phyloP scores from a whole-genome alignment of 2,888 invertebrate genomes.

The Norana najaformis region DNA sequence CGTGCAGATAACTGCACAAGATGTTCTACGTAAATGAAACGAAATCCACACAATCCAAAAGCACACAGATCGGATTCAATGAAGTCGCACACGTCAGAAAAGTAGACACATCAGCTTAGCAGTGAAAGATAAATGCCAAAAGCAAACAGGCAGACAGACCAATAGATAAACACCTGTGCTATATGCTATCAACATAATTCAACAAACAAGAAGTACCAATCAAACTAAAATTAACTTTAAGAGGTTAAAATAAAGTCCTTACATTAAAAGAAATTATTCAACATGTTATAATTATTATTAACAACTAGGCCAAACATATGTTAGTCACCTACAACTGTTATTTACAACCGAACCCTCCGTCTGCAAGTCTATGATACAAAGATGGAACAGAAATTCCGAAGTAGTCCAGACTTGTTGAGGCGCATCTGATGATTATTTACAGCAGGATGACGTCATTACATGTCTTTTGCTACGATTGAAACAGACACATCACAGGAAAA shows the following conservation, averaged over 20 bases:
- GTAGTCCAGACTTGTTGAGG: background rate
- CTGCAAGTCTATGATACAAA: conserved; percentile 1
- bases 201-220: background rate
- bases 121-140: background rate
- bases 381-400: background rate
- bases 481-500: background rate
- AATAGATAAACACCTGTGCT: background rate
- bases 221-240: background rate
- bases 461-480: background rate
- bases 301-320: conserved; percentile 3
- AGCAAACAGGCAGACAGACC: background rate
- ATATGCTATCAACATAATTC: background rate
- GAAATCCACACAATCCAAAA: background rate
- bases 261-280: background rate
- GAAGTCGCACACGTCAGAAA: background rate
- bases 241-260: background rate
- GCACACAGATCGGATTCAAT: background rate
- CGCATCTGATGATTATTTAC: background rate
- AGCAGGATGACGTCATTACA: background rate
- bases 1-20: too few species aligned
- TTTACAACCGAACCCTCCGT: background rate
- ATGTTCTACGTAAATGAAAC: background rate
- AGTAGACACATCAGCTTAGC: background rate
- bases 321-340: background rate
- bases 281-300: background rate